Conservation (phyloP, 23 tunicate species). For the Trididemnum miniatum region DNA sequence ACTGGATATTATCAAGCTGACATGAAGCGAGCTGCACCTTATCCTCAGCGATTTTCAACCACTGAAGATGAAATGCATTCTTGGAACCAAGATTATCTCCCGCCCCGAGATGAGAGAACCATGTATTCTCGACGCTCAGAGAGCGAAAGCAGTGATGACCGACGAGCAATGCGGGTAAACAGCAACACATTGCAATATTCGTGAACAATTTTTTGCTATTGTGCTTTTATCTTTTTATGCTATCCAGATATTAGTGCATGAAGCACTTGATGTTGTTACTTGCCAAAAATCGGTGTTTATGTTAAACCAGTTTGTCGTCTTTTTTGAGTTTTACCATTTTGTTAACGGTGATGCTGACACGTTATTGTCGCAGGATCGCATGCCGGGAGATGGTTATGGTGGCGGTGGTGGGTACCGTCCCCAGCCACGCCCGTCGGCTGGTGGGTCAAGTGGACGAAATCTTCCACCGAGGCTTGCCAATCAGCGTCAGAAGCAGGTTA, state of each 20-base stretch:
- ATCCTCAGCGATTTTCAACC: conserved; percentile 4
- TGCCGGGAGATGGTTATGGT: conserved; percentile 67
- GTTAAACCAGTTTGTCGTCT: no score
- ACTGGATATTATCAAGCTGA: not conserved
- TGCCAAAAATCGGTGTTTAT: no score
- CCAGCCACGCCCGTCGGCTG: conserved; percentile 40
- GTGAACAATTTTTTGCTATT: no score
- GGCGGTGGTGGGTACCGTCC: conserved; percentile 30
- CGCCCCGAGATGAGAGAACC: not conserved
- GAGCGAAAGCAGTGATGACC: conserved; percentile 74
- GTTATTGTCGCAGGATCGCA: conserved; percentile 21
- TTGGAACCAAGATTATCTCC: not conserved
- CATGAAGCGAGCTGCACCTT: not conserved
- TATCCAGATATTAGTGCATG: no score
- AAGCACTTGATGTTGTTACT: no score
- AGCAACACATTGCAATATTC: no score
- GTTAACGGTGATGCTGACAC: not conserved
- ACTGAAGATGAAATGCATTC: conserved; percentile 8
- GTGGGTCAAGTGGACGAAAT: conserved; percentile 46
- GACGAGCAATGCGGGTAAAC: conserved; percentile 45
- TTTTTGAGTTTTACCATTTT: not conserved
- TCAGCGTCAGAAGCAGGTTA: conserved; percentile 56
- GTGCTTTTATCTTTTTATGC: no score
- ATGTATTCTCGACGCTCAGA: conserved; percentile 43
- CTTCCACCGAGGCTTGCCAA: conserved; percentile 74